These are phyloP conservation scores for Anas acuta DNA, from an alignment of 2,797 vertebrate genomes.

Conservation along the genomic window DNA sequence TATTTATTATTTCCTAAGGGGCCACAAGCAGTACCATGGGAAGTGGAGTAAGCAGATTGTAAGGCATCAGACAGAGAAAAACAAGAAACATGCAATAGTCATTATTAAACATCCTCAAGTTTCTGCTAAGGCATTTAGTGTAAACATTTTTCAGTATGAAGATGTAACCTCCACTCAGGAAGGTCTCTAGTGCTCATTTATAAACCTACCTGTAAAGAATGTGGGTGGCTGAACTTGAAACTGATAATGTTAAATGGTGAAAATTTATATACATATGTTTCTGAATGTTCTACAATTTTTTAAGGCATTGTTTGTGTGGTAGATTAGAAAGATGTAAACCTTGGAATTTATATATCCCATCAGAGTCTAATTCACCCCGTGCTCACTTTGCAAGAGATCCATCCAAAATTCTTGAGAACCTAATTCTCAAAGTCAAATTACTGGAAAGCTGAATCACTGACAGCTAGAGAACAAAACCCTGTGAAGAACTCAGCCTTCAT, in stretches of 20 bases:
- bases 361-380: background rate
- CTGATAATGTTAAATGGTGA: background rate
- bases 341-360: background rate
- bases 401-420: background rate
- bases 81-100: background rate
- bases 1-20: background rate
- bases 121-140: background rate
- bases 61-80: background rate
- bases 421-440: background rate
- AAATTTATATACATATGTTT: background rate
- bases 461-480: background rate
- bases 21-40: background rate
- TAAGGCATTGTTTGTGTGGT: background rate
- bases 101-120: background rate
- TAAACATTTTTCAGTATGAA: background rate
- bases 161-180: fast-evolving
- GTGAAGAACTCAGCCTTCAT: background rate
- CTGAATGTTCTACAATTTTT: background rate
- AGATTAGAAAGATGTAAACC: background rate
- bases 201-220: background rate
- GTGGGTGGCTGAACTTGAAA: background rate
- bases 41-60: background rate
- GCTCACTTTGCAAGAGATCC: background rate
- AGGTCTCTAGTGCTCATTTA: background rate
- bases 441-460: background rate